Evolutionary conservation across 2,797 vertebrate genomes (phyloP), one percentile per base, ranked within the genome.

Genomic region (Orestias chungarensis): DNA sequence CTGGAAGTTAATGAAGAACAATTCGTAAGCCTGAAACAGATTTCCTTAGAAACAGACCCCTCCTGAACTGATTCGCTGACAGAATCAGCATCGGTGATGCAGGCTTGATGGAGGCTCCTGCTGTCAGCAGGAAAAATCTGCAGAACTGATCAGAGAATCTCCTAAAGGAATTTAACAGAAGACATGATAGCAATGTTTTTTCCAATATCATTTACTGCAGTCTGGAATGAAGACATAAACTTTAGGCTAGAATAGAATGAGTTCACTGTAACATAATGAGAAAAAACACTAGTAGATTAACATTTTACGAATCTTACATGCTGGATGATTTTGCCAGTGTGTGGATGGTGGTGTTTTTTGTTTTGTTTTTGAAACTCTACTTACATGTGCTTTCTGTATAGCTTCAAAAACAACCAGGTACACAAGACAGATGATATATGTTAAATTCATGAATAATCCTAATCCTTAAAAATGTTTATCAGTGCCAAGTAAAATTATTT

Each of bases 381-480:
- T 43, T 8, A 6, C 3, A 3, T 42, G 52, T 38, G 18, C 52
- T 52, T 50, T 76, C 68, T 75, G 23, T 23, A 43, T 62, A 52
- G 35, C 46, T 23, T 81, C 42, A 23, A 23, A 62, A 6, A n/a
- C 29, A 29, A 71, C 64, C 42, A 66, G 52, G 40, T 33, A 59
- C 35, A 23, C 68, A 65, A 71, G 20, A 29, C 8, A 68, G 33
- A 15, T 23, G 29, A n/a, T n/a, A n/a, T n/a, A n/a, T n/a, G n/a
- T n/a, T n/a, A n/a, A n/a, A n/a, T n/a, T n/a, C n/a, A n/a, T n/a
- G n/a, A n/a, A n/a, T n/a, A 50, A n/a, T n/a, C 6, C 47, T 44
- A 44, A 44, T 4, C 17, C 14, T 44, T 44, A 17, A 5, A 44
- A 11, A 10, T 50, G 8, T 25, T 5, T 3, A 49, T 49, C 23